phyloP scores from a whole-genome alignment of 2,113 vertebrate species.

The Antigone vipio region DNA sequence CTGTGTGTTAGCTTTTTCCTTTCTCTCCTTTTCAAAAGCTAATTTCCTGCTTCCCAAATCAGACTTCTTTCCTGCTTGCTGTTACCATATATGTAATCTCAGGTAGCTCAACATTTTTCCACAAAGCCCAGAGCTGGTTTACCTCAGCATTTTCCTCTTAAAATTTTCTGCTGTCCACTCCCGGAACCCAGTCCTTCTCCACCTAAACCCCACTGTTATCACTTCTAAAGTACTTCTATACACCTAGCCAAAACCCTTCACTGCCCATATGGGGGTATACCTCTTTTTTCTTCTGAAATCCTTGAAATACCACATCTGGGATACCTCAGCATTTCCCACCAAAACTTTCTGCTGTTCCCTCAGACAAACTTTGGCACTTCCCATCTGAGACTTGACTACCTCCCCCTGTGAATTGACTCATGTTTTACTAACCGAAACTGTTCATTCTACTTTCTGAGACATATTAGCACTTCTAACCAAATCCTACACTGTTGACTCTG shows the following conservation, averaged over 20 bases:
- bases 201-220: neutral
- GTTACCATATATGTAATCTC: neutral
- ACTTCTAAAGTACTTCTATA: neutral
- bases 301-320: neutral
- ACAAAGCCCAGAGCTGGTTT: neutral
- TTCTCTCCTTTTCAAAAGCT: neutral
- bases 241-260: neutral
- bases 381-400: neutral
- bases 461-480: neutral
- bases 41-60: neutral
- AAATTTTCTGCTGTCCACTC: neutral
- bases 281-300: neutral
- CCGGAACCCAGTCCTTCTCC: neutral
- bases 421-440: neutral
- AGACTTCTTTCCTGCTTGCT: neutral
- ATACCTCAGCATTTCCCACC: neutral
- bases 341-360: neutral
- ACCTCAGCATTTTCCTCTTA: neutral
- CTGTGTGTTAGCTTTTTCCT: neutral
- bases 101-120: neutral
- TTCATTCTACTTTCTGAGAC: neutral
- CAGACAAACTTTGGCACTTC: neutral
- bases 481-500: neutral
- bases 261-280: neutral
- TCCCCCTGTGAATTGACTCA: neutral